Evolutionary conservation across 2,113 vertebrate species (phyloP).

Genomic region (Mastomys natalensis): DNA sequence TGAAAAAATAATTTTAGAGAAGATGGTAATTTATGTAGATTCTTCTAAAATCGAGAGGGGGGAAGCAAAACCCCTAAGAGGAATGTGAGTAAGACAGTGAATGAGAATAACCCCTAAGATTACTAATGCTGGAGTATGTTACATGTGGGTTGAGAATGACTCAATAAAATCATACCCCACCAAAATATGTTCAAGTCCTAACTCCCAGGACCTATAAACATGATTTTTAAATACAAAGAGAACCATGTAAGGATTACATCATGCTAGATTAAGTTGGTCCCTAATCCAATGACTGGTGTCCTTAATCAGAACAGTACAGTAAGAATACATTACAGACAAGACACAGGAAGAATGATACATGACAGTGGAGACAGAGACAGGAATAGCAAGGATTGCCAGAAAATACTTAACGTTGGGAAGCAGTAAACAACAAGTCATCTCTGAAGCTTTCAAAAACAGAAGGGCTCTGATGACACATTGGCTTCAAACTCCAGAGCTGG

Average conservation of each 20-base stretch:
- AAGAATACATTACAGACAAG: neutral
- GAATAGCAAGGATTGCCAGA: neutral
- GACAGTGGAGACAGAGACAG: neutral
- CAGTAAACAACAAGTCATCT: neutral
- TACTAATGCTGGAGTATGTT: neutral
- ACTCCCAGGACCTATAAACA: neutral
- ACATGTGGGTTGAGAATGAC: neutral
- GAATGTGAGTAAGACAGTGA: neutral
- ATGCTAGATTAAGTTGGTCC: neutral
- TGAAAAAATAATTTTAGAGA: conserved; percentile 3
- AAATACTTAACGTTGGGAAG: neutral
- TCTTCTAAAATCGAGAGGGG: neutral
- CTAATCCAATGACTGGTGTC: neutral
- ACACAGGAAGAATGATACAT: neutral
- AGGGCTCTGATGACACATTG: neutral
- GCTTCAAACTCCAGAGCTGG: conserved; percentile 28
- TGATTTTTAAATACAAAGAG: conserved; percentile 11
- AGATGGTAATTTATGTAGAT: neutral
- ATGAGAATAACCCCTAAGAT: neutral
- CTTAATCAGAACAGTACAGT: conserved; percentile 12
- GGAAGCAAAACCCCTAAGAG: neutral
- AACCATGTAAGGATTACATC: neutral
- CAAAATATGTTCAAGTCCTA: neutral
- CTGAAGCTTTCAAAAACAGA: neutral
- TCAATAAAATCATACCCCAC: neutral